A percentile compares a stretch with the other conserved stretches of the same genome.
These are phyloP conservation scores for Malacoctenus gilli DNA, from an alignment of 2,797 vertebrate species.

Conservation along the genomic window DNA sequence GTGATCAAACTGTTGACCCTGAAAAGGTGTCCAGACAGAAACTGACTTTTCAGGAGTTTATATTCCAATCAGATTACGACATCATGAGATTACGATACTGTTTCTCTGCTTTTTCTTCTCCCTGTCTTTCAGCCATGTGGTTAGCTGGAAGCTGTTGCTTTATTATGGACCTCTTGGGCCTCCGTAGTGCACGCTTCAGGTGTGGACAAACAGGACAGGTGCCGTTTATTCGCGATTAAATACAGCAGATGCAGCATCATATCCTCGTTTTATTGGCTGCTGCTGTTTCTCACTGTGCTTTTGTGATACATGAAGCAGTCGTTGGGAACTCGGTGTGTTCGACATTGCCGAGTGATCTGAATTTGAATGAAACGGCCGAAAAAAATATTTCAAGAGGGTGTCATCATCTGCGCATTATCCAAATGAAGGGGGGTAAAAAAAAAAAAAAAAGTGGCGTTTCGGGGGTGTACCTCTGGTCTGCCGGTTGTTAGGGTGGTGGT, in stretches of 20 bases:
- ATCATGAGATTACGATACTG: too few relatives aligned
- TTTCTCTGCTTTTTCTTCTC: too few relatives aligned
- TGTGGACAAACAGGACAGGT: slow-evolving; percentile 14
- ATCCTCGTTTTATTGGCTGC: slow-evolving; percentile 17
- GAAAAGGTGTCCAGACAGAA: background rate
- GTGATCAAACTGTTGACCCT: background rate
- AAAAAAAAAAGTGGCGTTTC: slow-evolving; percentile 19
- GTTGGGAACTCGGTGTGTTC: slow-evolving; percentile 30
- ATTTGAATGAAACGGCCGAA: slow-evolving; percentile 42
- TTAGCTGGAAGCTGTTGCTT: background rate
- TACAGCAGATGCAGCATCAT: slow-evolving; percentile 19
- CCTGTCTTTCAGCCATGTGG: too few relatives aligned
- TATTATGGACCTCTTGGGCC: slow-evolving; percentile 6
- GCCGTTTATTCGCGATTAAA: slow-evolving; percentile 8
- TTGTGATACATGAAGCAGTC: slow-evolving; percentile 17
- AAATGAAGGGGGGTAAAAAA: too few relatives aligned
- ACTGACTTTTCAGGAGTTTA: too few relatives aligned
- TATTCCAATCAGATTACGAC: too few relatives aligned
- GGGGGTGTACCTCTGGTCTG: slow-evolving; percentile 14
- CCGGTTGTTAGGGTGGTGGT: background rate
- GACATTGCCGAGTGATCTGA: slow-evolving; percentile 44
- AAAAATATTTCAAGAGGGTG: slow-evolving; percentile 48
- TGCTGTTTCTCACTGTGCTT: slow-evolving; percentile 44
- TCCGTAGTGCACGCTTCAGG: background rate
- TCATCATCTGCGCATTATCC: slow-evolving; percentile 49